Evolutionary conservation across 2,888 invertebrate genomes (phyloP).

Genomic region (Athalia cordata): DNA sequence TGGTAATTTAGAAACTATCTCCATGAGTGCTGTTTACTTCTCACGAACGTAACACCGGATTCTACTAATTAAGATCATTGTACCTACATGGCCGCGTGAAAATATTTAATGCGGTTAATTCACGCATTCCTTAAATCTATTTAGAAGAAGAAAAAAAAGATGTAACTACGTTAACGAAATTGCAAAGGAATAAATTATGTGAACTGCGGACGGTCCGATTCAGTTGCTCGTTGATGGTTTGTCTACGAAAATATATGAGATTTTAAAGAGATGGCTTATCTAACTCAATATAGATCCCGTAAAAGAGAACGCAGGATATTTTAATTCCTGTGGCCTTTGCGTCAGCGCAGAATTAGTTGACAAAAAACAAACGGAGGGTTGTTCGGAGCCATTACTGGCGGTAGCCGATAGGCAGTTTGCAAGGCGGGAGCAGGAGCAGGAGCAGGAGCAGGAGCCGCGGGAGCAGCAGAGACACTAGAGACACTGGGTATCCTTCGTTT

Average conservation of each 20-base stretch:
- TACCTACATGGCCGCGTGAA: constrained; percentile 14
- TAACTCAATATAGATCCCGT: no score
- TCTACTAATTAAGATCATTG: constrained; percentile 35
- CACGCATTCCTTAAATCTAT: neutral
- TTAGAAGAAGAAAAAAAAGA: neutral
- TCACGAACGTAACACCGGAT: constrained; percentile 41
- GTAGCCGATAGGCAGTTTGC: constrained; percentile 62
- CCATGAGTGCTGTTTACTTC: constrained; percentile 19
- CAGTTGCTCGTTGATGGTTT: no score
- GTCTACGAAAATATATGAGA: no score
- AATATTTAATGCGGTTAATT: constrained; percentile 1
- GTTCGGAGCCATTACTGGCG: constrained; percentile 58
- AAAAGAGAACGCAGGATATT: neutral
- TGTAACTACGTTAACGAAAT: neutral
- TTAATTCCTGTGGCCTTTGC: neutral
- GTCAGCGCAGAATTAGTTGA: neutral
- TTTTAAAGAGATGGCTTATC: no score
- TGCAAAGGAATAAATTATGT: no score
- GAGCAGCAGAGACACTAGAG: constrained; percentile 52
- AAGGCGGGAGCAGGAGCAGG: constrained; percentile 52
- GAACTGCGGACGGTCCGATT: no score
- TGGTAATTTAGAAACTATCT: constrained; percentile 30
- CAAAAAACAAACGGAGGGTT: constrained; percentile 30
- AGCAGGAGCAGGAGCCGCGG: constrained; percentile 37
- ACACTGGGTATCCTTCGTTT: constrained; percentile 62